Evolutionary conservation across 2,113 vertebrate species (phyloP), one percentile per base, ranked within the genome.

Genomic region (Tor tambroides): DNA sequence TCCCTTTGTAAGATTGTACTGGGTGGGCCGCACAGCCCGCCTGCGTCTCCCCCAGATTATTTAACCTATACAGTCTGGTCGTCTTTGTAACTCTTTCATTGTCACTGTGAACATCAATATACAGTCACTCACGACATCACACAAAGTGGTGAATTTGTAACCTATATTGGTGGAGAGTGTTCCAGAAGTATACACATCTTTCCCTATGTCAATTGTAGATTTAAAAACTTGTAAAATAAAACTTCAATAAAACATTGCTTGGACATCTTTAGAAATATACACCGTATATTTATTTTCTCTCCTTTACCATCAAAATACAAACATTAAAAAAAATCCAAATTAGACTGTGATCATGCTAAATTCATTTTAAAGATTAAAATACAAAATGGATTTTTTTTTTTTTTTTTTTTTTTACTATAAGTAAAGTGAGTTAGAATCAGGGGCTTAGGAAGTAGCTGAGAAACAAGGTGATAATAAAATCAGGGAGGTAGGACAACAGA

Each of bases 181-280:
- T 89, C 2, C 63, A 88, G 80, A 83, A 87, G 59, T 88, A 89
- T 92, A 85, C 81, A 83, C 89, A 74, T 92, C 87, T 92, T 92
- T 90, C 89, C 90, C 88, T 88, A 67, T 89, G 89, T 89, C 91
- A 89, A 65, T 86, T 91, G 94, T 96, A 94, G 92, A 93, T 90
- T 93, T 94, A 91, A 94, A 92, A 88, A 93, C 92, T 93, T 94
- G 94, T 93, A 93, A 94, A 94, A 92, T 93, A 93, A 91, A 89
- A 82, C 86, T 79, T 89, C 93, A 89, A 94, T 94, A 94, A 95
- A 94, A 88, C 90, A 86, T 90, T 93, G 93, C 92, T 92, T 94
- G 92, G 88, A 93, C 91, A 93, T 89, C 81, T 92, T 93, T 91
- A 89, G 67, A 89, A 38, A 90, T 38, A 32, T 19, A 87, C 30